A percentile compares a stretch with the other conserved stretches of the same genome.
Evolutionary conservation across 2,888 invertebrate genomes (phyloP).

Genomic region (Parnassius mnemosyne): DNA sequence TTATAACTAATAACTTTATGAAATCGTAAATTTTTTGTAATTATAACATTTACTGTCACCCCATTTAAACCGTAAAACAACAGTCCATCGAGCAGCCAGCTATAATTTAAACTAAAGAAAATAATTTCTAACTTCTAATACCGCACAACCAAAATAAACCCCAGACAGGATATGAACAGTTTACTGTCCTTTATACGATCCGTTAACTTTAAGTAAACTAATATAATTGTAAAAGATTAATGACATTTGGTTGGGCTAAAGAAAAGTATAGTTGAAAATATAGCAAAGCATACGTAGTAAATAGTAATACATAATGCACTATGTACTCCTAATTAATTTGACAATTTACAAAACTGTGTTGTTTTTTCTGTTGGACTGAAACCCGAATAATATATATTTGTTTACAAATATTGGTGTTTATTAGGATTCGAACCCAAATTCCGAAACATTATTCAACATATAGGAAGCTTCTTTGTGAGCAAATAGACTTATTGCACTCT

Average conservation of each 20-base stretch:
- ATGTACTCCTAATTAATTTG: neutral
- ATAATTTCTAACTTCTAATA: slow-evolving; percentile 70
- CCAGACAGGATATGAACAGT: slow-evolving; percentile 60
- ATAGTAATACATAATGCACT: neutral
- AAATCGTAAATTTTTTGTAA: neutral
- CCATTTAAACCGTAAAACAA: slow-evolving; percentile 61
- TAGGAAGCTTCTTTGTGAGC: too few relatives aligned
- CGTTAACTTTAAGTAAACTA: slow-evolving; percentile 55
- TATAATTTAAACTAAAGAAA: slow-evolving; percentile 63
- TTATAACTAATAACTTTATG: too few relatives aligned
- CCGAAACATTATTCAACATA: too few relatives aligned
- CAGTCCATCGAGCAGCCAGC: slow-evolving; percentile 57
- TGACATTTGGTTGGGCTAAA: slow-evolving; percentile 16
- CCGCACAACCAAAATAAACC: slow-evolving; percentile 58
- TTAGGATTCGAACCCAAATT: too few relatives aligned
- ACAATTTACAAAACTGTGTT: neutral
- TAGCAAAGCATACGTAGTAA: neutral
- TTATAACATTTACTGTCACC: slow-evolving; percentile 35
- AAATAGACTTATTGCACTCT: too few relatives aligned
- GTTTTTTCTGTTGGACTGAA: too few relatives aligned
- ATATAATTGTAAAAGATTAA: slow-evolving; percentile 43
- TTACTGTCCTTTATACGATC: slow-evolving; percentile 50
- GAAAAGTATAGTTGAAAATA: slow-evolving; percentile 9
- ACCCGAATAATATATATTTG: too few relatives aligned
- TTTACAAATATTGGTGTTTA: too few relatives aligned